Conservation (phyloP, 2,888 invertebrate genomes). For the Ophion obscuratus region DNA sequence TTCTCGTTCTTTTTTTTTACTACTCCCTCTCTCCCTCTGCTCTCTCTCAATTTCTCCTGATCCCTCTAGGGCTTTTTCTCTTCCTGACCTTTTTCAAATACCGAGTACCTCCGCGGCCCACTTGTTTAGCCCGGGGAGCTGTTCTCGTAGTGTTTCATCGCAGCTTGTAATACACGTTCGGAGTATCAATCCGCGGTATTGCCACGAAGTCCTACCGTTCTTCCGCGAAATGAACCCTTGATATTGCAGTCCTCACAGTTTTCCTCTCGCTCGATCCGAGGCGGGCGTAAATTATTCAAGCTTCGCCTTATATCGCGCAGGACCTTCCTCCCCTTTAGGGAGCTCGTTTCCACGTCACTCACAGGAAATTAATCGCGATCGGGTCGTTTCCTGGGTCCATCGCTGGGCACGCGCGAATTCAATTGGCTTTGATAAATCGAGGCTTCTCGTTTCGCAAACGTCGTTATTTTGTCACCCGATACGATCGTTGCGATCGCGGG, state of each 20-base stretch:
- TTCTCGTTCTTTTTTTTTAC: background rate
- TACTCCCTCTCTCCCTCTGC: background rate
- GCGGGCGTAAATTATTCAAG: constrained; percentile 23
- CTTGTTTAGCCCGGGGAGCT: constrained; percentile 23
- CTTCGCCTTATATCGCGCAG: background rate
- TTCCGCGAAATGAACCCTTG: background rate
- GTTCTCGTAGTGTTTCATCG: constrained; percentile 26
- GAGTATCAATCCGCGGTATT: constrained; percentile 21
- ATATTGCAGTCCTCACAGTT: constrained; percentile 12
- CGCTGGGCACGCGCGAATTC: constrained; percentile 4
- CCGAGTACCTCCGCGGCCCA: constrained; percentile 20
- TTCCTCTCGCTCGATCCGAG: background rate
- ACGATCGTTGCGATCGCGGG: background rate
- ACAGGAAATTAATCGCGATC: constrained; percentile 31
- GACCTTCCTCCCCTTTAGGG: background rate
- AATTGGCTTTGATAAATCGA: constrained; percentile 27
- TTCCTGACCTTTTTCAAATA: constrained; percentile 35
- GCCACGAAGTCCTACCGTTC: background rate
- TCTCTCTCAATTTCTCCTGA: background rate
- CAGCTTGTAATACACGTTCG: constrained; percentile 34
- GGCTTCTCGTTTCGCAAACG: background rate
- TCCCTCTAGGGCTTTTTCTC: background rate
- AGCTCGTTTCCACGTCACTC: constrained; percentile 27
- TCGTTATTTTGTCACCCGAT: background rate
- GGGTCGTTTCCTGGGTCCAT: constrained; percentile 28